A percentile compares a stretch with the other conserved stretches of the same genome.
Conservation (phyloP, 1,140 invertebrate species). For the roundworm (Caenorhabditis elegans) region WBcel235 BX284602.5:14309501-14310000, state of each 20-base stretch:
- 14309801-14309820: constrained; percentile 89
- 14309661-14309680: constrained; percentile 68
- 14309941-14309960: constrained; percentile 86
- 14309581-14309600: constrained; percentile 84
- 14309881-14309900: constrained; percentile 88
- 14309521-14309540: constrained; percentile 68
- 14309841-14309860: constrained; percentile 84
- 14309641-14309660: constrained; percentile 85
- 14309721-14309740: constrained; percentile 89
- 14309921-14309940: constrained; percentile 90
- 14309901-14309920: constrained; percentile 85
- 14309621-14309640: constrained; percentile 75
- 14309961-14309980: constrained; percentile 91
- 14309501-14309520: constrained; percentile 69
- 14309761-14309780: constrained; percentile 90
- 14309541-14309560: constrained; percentile 80
- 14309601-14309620: constrained; percentile 76
- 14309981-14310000: constrained; percentile 88
- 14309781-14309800: constrained; percentile 87
- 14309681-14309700: background rate
- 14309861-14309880: constrained; percentile 90
- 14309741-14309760: constrained; percentile 78
- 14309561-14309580: constrained; percentile 84
- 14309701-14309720: constrained; percentile 75
- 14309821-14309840: constrained; percentile 83